Evolutionary conservation across 2,113 vertebrate genomes (phyloP), one percentile per base, ranked within the genome.

Genomic region (Riparia riparia): DNA sequence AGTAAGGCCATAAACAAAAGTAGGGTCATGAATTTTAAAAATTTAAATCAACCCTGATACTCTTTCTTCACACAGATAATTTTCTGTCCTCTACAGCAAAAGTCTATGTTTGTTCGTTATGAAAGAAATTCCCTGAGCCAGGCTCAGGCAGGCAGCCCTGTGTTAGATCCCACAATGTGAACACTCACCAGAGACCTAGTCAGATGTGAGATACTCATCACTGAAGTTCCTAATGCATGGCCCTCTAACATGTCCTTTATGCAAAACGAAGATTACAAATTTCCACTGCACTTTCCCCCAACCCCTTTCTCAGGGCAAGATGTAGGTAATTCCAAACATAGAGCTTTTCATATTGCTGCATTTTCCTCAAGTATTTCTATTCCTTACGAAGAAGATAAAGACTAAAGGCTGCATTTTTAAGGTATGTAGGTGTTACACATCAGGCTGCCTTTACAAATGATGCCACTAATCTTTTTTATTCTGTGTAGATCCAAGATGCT

Each of bases 171-270:
- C 63, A 56, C 34, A 47, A 3, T 4, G 5, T 20, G 41, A 49
- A 61, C 19, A 51, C 17, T 32, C 17, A 53, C 10, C 7, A 8
- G 37, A 53, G 25, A 37, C 20, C 7, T 13, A 7, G 11, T 28
- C 2, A 2, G 34, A n/a, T 3, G 0, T 25, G 13, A 32, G 47
- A 31, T 25, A 61, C 7, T 77, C 56, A 32, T 5, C 26, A 9
- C 21, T 42, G 17, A 29, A 70, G 17, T n/a, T 70, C 31, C 51
- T 54, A 29, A 64, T 29, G n/a, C 20, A 18, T 10, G 29, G 42
- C 17, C 10, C 12, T 74, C 22, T 34, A 34, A 34, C 14, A n/a
- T 7, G 28, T 58, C 34, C 45, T 29, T 44, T 17, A 50, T 19
- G 42, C 29, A 71, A 82, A 89, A 74, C 5, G 56, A 78, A 53